A percentile compares a stretch with the other conserved stretches of the same genome.
These are phyloP conservation scores for Lasioglossum baleicum DNA, from an alignment of 1,140 invertebrate species.

Conservation along the genomic window DNA sequence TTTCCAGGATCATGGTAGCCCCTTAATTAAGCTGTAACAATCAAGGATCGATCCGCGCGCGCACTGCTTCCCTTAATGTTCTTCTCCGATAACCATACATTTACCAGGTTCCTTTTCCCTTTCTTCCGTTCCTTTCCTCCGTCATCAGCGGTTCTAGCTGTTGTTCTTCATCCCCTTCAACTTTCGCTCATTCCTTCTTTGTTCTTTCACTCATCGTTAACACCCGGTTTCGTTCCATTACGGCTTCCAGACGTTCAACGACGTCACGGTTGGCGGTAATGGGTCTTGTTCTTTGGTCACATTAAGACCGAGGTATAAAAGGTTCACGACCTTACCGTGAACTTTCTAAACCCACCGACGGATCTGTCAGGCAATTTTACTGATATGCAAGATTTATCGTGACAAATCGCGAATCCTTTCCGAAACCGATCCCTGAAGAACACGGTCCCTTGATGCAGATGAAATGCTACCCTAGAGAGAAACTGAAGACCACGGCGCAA, in stretches of 20 bases:
- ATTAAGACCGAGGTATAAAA: conserved; percentile 13
- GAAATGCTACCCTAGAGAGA: too few species aligned
- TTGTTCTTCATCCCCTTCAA: background rate
- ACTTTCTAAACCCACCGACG: conserved; percentile 3
- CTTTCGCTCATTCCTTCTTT: conserved; percentile 21
- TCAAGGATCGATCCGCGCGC: conserved; percentile 20
- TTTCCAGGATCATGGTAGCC: conserved; percentile 61
- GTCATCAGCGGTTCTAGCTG: background rate
- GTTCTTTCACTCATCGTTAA: conserved; percentile 36
- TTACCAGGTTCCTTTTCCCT: conserved; percentile 4
- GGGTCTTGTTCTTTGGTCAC: conserved; percentile 32
- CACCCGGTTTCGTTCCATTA: conserved; percentile 39
- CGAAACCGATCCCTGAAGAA: background rate
- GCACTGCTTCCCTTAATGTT: background rate
- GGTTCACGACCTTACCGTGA: conserved; percentile 22
- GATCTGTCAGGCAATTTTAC: background rate
- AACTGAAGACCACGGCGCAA: too few species aligned
- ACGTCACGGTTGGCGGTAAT: conserved; percentile 35
- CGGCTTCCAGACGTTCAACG: conserved; percentile 18
- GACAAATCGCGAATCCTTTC: background rate
- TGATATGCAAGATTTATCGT: background rate
- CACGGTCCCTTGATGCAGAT: too few species aligned
- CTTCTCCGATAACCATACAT: conserved; percentile 39
- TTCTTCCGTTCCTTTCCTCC: background rate
- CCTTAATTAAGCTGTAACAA: conserved; percentile 71